phyloP scores from a whole-genome alignment of 1,140 invertebrate species.

The Drosophila repleta region DNA sequence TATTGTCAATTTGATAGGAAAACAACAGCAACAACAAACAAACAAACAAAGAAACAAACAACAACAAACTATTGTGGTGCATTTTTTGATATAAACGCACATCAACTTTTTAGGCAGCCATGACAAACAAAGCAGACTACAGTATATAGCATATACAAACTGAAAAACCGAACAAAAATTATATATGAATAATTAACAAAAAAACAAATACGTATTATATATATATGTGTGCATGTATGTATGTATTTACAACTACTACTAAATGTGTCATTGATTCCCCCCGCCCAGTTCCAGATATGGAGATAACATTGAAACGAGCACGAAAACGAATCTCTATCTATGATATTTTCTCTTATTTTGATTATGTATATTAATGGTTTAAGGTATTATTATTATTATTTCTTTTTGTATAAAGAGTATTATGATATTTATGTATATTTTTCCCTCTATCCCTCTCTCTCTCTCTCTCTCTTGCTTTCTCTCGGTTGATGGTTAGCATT shows the following conservation, averaged over 20 bases:
- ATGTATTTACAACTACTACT: constrained; percentile 20
- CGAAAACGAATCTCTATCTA: constrained; percentile 36
- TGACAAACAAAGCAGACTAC: constrained; percentile 39
- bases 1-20: constrained; percentile 61
- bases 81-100: constrained; percentile 34
- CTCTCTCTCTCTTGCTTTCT: constrained; percentile 18
- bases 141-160: constrained; percentile 7
- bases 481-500: constrained; percentile 67
- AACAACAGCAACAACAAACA: not conserved
- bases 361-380: constrained; percentile 18
- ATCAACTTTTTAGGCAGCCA: constrained; percentile 52
- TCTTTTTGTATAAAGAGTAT: constrained; percentile 32
- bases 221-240: constrained; percentile 40
- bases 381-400: constrained; percentile 30
- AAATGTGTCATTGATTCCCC: constrained; percentile 39
- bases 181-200: constrained; percentile 16
- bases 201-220: constrained; percentile 26
- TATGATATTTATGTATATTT: constrained; percentile 25
- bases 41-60: not conserved
- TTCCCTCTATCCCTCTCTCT: not conserved
- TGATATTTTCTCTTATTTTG: constrained; percentile 21
- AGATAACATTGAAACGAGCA: constrained; percentile 22
- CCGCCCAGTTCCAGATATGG: constrained; percentile 19
- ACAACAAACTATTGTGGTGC: constrained; percentile 32
- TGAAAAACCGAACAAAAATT: constrained; percentile 7